phyloP scores from a whole-genome alignment of 2,888 invertebrate species.

The Cyrtodaria siliqua region DNA sequence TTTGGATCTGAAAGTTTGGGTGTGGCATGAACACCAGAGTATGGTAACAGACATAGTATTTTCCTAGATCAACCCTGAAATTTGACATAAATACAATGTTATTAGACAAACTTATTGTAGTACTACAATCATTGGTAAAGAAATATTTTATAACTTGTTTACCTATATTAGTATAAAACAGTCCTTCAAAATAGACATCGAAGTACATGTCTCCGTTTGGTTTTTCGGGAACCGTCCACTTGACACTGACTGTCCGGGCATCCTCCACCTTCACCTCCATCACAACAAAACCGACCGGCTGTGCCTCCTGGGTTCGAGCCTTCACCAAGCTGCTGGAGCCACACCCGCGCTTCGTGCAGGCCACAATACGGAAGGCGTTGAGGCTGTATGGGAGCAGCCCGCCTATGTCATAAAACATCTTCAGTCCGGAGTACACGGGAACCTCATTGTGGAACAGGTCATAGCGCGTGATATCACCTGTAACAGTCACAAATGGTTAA shows the following conservation, averaged over 20 bases:
- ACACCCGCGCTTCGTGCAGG: slow-evolving; percentile 84
- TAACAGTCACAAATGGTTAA: no score
- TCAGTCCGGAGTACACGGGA: slow-evolving; percentile 71
- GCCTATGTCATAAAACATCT: slow-evolving; percentile 64
- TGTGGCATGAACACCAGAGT: no score
- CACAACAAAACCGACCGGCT: slow-evolving; percentile 81
- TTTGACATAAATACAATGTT: no score
- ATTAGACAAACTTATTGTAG: no score
- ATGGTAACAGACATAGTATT: no score
- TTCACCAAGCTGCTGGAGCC: slow-evolving; percentile 77
- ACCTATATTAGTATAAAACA: slow-evolving; percentile 83
- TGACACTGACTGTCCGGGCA: slow-evolving; percentile 77
- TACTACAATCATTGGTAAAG: no score
- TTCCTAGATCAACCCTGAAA: no score
- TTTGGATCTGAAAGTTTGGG: no score
- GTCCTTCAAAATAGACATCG: slow-evolving; percentile 80
- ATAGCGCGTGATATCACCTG: slow-evolving; percentile 83
- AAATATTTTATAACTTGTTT: slow-evolving; percentile 12
- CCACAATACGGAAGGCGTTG: slow-evolving; percentile 80
- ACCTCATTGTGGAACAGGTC: slow-evolving; percentile 83
- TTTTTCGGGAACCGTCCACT: slow-evolving; percentile 79
- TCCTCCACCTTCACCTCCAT: slow-evolving; percentile 74
- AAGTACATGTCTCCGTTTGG: slow-evolving; percentile 82
- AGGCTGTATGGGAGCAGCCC: slow-evolving; percentile 82
- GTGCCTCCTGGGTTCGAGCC: slow-evolving; percentile 81